A percentile compares a stretch with the other conserved stretches of the same genome.
Evolutionary conservation across 2,113 vertebrate species (phyloP).

Genomic region (Leptocoma aspasia): DNA sequence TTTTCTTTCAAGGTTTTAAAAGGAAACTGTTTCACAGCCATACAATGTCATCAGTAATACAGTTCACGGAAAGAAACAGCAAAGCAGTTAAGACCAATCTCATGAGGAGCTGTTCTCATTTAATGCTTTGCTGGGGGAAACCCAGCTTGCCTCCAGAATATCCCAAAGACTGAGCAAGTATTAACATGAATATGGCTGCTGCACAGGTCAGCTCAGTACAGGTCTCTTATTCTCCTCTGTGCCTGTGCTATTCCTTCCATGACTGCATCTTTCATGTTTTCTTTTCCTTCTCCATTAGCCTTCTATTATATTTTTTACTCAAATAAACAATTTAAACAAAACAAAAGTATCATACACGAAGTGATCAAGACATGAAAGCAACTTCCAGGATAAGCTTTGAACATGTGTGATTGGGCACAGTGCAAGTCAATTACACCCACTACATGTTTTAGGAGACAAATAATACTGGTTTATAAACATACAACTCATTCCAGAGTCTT

Average conservation of each 20-base stretch:
- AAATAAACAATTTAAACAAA: background rate
- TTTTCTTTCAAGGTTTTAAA: background rate
- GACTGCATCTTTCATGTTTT: accelerated
- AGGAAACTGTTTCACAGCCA: background rate
- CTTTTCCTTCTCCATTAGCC: background rate
- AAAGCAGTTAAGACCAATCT: background rate
- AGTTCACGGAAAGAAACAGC: background rate
- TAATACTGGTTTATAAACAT: background rate
- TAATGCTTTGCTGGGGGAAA: background rate
- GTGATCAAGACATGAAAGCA: background rate
- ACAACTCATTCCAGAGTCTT: background rate
- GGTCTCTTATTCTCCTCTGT: background rate
- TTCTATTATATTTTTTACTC: background rate
- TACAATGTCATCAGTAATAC: background rate
- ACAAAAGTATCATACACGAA: background rate
- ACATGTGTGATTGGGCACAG: background rate
- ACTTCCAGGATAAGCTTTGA: background rate
- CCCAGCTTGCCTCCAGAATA: background rate
- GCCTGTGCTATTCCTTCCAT: background rate
- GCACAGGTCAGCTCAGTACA: background rate
- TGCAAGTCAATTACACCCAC: background rate
- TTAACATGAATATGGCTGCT: background rate
- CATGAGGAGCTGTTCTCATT: background rate
- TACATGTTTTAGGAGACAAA: background rate
- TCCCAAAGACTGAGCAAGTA: background rate